Conservation (phyloP, 2,888 invertebrate species). For the Volucella inflata region DNA sequence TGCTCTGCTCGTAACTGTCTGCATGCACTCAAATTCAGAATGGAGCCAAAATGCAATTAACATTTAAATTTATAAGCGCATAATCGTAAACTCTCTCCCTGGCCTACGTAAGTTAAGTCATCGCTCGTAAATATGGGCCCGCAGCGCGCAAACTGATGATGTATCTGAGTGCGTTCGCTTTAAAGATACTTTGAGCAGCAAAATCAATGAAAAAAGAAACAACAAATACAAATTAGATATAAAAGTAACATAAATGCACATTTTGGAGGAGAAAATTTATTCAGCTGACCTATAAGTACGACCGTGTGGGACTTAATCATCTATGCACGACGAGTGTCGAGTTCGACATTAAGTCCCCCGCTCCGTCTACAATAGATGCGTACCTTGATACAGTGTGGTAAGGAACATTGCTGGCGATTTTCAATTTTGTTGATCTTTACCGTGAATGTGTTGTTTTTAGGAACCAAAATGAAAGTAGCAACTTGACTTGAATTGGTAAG, state of each 20-base stretch:
- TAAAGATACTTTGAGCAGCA: slow-evolving; percentile 42
- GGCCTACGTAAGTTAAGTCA: background rate
- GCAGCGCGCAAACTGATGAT: slow-evolving; percentile 12
- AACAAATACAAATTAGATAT: slow-evolving; percentile 15
- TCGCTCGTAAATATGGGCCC: slow-evolving; percentile 4
- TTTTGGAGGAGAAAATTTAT: slow-evolving; percentile 59
- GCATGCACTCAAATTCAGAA: background rate
- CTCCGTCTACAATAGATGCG: too few relatives aligned
- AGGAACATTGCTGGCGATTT: too few relatives aligned
- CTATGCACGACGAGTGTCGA: background rate
- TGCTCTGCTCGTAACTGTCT: background rate
- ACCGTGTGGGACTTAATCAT: slow-evolving; percentile 1
- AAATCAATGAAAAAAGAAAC: slow-evolving; percentile 28
- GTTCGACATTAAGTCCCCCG: too few relatives aligned
- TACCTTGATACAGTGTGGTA: too few relatives aligned
- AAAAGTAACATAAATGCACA: slow-evolving; percentile 39
- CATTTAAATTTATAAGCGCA: slow-evolving; percentile 64
- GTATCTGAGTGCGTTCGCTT: slow-evolving; percentile 34
- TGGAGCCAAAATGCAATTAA: slow-evolving; percentile 50
- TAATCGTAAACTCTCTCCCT: slow-evolving; percentile 59
- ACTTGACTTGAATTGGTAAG: too few relatives aligned
- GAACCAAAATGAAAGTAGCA: too few relatives aligned
- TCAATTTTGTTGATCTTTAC: too few relatives aligned
- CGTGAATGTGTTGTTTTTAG: too few relatives aligned
- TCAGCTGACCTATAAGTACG: slow-evolving; percentile 49